Percentiles rank a stretch among this genome's conserved stretches.
phyloP scores from a whole-genome alignment of 1,140 invertebrate species.

The Cotesia glomerata region DNA sequence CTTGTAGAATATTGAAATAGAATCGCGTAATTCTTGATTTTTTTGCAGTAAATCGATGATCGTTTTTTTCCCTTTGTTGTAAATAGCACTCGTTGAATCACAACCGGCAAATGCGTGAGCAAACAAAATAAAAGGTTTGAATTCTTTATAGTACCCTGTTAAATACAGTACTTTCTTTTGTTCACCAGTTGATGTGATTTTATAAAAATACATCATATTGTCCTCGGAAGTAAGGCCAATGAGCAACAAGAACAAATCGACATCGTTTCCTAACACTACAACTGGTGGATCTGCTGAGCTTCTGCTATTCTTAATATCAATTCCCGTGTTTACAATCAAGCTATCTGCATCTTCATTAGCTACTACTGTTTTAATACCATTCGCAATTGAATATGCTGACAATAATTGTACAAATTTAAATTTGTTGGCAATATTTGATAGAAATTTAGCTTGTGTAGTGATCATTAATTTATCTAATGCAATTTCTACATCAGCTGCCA shows the following conservation, averaged over 20 bases:
- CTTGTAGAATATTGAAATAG: not conserved
- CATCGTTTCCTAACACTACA: conserved; percentile 5
- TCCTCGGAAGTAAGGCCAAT: no score
- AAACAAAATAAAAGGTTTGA: conserved; percentile 18
- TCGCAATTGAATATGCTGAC: conserved; percentile 8
- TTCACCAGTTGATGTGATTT: conserved; percentile 15
- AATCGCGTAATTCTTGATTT: not conserved
- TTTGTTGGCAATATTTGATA: conserved; percentile 19
- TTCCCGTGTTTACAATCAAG: conserved; percentile 15
- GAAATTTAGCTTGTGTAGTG: conserved; percentile 10
- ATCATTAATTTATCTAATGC: conserved; percentile 4
- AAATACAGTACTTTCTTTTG: conserved; percentile 10
- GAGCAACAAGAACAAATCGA: not conserved
- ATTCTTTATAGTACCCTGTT: not conserved
- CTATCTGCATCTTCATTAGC: conserved; percentile 15
- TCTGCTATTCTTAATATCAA: not conserved
- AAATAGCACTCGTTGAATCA: conserved; percentile 19
- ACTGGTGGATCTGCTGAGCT: not conserved
- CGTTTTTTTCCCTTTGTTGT: conserved; percentile 18
- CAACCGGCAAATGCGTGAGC: conserved; percentile 18
- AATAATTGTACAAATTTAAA: conserved; percentile 24
- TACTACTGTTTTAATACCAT: not conserved
- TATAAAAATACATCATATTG: not conserved
- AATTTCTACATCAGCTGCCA: conserved; percentile 25
- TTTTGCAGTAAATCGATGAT: conserved; percentile 2